A percentile compares a stretch with the other conserved stretches of the same genome.
These are phyloP conservation scores for Lottia gigantea DNA, from an alignment of 2,888 invertebrate genomes.

Conservation along the genomic window DNA sequence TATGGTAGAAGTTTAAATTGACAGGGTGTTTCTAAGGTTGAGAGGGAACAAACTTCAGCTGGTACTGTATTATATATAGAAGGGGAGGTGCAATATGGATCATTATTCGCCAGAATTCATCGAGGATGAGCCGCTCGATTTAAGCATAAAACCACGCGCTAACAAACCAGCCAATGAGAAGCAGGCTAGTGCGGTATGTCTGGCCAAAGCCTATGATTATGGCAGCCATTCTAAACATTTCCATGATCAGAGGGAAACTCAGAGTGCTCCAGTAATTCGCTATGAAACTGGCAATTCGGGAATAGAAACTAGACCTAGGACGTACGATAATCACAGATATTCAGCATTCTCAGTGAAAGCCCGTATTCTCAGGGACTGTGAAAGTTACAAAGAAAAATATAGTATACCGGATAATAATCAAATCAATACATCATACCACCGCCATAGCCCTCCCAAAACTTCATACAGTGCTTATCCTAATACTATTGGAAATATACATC, in stretches of 20 bases:
- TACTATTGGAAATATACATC: not conserved
- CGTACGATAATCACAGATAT: not conserved
- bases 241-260: not conserved
- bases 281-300: no score
- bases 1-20: no score
- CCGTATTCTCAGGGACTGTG: not conserved
- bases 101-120: not conserved
- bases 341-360: not conserved
- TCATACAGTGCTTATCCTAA: not conserved
- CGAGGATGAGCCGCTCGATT: not conserved
- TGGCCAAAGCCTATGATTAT: not conserved
- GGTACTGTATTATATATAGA: no score
- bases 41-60: no score
- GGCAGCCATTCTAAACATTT: not conserved
- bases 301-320: no score
- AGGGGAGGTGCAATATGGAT: constrained; percentile 8
- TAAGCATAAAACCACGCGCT: not conserved
- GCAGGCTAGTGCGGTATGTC: not conserved
- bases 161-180: not conserved
- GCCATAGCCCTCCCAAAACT: not conserved
- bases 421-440: not conserved
- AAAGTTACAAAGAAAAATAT: not conserved
- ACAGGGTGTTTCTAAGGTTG: no score
- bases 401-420: not conserved
- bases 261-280: not conserved